Conservation (phyloP, 2,888 invertebrate species). For the Colletes collaris region DNA sequence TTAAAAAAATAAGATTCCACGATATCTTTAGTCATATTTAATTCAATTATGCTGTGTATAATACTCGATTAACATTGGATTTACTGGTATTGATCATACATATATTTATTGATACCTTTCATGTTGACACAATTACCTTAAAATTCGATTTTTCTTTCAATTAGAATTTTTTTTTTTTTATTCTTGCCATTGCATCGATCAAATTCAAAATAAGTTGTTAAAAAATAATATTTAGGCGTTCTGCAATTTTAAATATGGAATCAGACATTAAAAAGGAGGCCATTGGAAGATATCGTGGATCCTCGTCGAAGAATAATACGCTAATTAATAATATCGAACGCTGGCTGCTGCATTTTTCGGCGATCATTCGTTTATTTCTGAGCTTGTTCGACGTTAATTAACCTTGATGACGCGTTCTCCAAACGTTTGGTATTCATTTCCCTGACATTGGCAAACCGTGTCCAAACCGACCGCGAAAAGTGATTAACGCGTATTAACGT, state of each 20-base stretch:
- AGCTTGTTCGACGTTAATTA: conserved; percentile 57
- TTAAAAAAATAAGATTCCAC: not conserved
- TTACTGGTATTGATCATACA: no score
- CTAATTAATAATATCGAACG: not conserved
- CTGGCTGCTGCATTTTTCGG: not conserved
- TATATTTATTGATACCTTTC: no score
- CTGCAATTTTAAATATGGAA: no score
- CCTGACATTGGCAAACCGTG: conserved; percentile 61
- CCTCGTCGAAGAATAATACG: not conserved
- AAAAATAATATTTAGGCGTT: no score
- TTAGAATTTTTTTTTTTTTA: no score
- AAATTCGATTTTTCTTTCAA: no score
- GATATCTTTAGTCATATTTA: not conserved
- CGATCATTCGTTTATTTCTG: conserved; percentile 48
- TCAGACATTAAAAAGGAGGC: no score
- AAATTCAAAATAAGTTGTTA: no score
- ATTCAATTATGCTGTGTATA: no score
- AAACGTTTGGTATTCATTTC: conserved; percentile 55
- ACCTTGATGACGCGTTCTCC: conserved; percentile 61
- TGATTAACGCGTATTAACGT: conserved; percentile 55
- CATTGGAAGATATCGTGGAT: not conserved
- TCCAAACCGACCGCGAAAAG: conserved; percentile 56
- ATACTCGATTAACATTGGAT: not conserved
- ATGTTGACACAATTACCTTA: no score
- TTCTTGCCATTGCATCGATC: no score